Base-by-base conservation (phyloP, 1,140 invertebrate genomes). In the Teleogryllus occipitalis region DNA sequence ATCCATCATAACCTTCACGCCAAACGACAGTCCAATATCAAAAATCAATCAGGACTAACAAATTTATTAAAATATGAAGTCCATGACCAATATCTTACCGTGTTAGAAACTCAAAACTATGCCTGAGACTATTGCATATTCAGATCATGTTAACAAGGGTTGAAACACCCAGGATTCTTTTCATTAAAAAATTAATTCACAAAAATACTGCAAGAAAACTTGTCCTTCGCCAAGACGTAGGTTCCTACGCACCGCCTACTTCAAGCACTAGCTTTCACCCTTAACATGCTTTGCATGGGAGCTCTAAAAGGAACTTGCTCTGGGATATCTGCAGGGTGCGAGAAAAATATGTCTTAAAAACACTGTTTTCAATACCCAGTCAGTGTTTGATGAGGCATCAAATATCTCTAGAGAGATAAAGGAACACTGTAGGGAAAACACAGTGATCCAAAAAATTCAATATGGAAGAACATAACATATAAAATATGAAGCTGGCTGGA, bases 121-220 rank as follows among this genome's bases (percentile, higher is more conserved):
- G 47, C 76, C n/a, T 49, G 15, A 49, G 47, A 77, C 76, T 77
- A 77, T 22, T 77, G 15, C 48, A 48, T 77, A 54, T 48, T 77
- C 76, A 77, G 76, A 77, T 77, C 76, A 54, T 54, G 76, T 48
- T 21, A 77, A 48, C 47, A 77, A 8, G n/a, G 76, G 47, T 77
- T n/a, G 48, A 54, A 77, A 49, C 47, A 76, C 12, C 75, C 46
- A 65, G 54, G 54, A 65, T 65, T 65, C 54, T 18, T 65, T 65
- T 18, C 54, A n/a, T 76, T 27, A 22, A 75, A 8, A 39, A 77
- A 77, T 21, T 47, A 77, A 77, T 21, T 54, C 76, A 77, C 76
- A 77, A 77, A 77, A 77, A 77, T 77, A 77, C 76, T 77, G 76
- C 76, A 77, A 77, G 47, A 77, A 39, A 77, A 77, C 47, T 48